phyloP scores from a whole-genome alignment of 2,888 invertebrate species.

The Azorinus chamasolen region DNA sequence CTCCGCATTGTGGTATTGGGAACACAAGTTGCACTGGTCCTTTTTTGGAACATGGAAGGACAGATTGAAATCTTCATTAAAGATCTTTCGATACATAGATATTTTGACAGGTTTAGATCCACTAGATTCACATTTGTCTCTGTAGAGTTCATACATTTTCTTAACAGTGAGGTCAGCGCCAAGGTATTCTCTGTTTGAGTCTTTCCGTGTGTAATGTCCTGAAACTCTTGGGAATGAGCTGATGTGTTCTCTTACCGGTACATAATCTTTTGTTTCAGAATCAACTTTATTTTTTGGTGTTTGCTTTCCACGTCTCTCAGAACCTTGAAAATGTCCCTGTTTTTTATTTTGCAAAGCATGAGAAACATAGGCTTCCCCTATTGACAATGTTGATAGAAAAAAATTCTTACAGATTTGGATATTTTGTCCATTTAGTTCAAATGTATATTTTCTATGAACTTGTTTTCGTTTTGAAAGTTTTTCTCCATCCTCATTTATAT shows the following conservation, averaged over 20 bases:
- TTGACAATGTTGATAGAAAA: constrained; percentile 37
- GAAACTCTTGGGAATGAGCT: constrained; percentile 54
- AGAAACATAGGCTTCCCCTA: constrained; percentile 35
- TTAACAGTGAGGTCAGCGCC: constrained; percentile 32
- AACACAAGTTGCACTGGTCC: constrained; percentile 52
- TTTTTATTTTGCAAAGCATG: constrained; percentile 30
- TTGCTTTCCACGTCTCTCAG: constrained; percentile 35
- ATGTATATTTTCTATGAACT: constrained; percentile 12
- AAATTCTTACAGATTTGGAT: constrained; percentile 45
- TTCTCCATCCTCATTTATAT: constrained; percentile 11
- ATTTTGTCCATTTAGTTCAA: constrained; percentile 18
- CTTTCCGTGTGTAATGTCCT: constrained; percentile 46
- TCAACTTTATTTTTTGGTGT: constrained; percentile 33
- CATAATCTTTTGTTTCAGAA: constrained; percentile 2
- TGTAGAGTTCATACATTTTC: constrained; percentile 44
- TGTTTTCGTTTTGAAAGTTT: constrained; percentile 9
- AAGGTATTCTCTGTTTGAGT: constrained; percentile 36
- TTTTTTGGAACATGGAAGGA: constrained; percentile 59
- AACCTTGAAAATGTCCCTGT: constrained; percentile 22
- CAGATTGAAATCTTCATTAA: constrained; percentile 43
- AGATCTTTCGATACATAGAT: constrained; percentile 36
- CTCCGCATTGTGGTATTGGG: too few species aligned
- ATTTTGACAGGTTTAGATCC: constrained; percentile 17
- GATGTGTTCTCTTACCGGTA: constrained; percentile 42
- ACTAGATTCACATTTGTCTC: constrained; percentile 13